Evolutionary conservation across 2,113 vertebrate species (phyloP).

Genomic region (Nanger granti): DNA sequence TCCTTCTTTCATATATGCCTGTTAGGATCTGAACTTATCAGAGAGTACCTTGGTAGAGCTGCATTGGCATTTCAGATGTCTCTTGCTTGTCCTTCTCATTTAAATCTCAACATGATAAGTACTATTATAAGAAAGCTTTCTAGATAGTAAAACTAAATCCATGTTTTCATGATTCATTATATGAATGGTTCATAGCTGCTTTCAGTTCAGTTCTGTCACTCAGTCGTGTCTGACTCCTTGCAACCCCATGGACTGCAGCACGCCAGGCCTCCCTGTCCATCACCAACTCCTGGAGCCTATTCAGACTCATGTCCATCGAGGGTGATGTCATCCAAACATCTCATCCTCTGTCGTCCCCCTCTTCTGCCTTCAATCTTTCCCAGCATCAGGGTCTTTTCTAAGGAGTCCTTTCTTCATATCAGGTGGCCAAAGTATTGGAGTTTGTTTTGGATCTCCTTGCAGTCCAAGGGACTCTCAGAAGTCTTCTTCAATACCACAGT

Average conservation of each 20-base stretch:
- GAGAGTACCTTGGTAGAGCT: background rate
- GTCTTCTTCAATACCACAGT: background rate
- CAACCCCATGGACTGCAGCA: background rate
- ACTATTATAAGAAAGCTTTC: background rate
- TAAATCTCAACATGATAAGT: background rate
- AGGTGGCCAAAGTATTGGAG: background rate
- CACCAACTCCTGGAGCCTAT: background rate
- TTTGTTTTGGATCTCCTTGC: background rate
- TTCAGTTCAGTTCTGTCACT: background rate
- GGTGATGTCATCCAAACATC: background rate
- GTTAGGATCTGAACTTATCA: background rate
- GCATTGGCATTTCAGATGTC: background rate
- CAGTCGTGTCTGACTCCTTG: background rate
- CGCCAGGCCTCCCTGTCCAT: background rate
- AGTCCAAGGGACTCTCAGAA: background rate
- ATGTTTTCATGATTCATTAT: background rate
- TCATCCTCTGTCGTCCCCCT: background rate
- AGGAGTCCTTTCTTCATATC: background rate
- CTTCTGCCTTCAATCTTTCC: background rate
- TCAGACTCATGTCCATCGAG: background rate
- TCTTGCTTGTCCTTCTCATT: slow-evolving; percentile 3
- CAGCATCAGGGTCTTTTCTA: background rate
- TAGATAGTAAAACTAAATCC: background rate
- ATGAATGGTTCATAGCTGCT: background rate
- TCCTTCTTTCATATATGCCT: background rate